These are phyloP conservation scores for Scolanthus callimorphus DNA, from an alignment of 92 coral and sea anemone species.

Conservation along the genomic window DNA sequence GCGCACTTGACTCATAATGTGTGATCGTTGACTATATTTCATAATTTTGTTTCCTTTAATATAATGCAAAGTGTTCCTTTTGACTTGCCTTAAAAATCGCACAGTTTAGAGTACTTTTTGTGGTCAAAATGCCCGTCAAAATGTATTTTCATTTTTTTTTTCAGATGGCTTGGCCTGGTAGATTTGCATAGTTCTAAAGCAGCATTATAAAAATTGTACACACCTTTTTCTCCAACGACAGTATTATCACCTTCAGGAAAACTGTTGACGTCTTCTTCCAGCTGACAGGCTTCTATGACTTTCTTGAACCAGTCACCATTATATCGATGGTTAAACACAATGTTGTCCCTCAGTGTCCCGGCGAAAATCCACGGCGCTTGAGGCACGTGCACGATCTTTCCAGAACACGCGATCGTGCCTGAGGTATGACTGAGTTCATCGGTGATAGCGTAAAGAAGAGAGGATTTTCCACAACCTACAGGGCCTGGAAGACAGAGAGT, in stretches of 20 bases:
- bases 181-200: no score
- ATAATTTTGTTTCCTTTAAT: no score
- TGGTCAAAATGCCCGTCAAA: no score
- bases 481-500: no score
- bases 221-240: background rate
- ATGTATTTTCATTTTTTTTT: no score
- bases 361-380: conserved; percentile 14
- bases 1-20: no score
- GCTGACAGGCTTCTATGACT: conserved; percentile 2
- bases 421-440: background rate
- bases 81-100: no score
- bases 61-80: no score
- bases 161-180: no score
- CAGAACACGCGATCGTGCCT: background rate
- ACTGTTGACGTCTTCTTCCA: background rate
- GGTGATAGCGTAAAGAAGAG: conserved; percentile 1
- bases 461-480: conserved; percentile 11
- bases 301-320: background rate
- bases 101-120: no score
- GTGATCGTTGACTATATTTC: no score
- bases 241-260: conserved; percentile 11
- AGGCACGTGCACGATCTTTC: conserved; percentile 1
- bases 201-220: no score
- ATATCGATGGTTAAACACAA: conserved; percentile 1
- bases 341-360: conserved; percentile 8